Conservation (phyloP, 2,113 vertebrate genomes). For the Oncorhynchus nerka region DNA sequence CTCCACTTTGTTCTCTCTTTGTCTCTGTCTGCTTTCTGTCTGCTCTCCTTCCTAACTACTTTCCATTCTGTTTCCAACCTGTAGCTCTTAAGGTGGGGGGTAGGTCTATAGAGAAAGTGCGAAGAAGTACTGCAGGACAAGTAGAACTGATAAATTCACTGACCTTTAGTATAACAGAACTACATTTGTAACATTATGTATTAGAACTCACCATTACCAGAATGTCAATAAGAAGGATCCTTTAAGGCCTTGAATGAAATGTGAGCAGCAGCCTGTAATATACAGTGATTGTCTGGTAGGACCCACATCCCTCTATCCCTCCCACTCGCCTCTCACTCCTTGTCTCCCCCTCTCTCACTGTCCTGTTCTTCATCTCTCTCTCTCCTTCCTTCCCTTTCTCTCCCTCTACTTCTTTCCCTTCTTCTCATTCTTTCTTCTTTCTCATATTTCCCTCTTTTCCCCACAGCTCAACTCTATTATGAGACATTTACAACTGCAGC, state of each 20-base stretch:
- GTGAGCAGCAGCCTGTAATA: too few relatives aligned
- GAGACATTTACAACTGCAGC: too few relatives aligned
- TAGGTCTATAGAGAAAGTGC: background rate
- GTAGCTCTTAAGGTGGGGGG: constrained; percentile 27
- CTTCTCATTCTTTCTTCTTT: constrained; percentile 1
- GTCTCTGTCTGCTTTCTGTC: constrained; percentile 44
- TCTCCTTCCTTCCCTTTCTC: background rate
- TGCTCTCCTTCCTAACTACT: constrained; percentile 28
- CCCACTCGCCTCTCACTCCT: background rate
- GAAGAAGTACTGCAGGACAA: background rate
- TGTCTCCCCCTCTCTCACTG: background rate
- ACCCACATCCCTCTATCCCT: background rate
- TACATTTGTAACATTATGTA: too few relatives aligned
- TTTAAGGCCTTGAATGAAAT: too few relatives aligned
- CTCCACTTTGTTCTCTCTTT: constrained; percentile 45
- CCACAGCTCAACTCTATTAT: too few relatives aligned
- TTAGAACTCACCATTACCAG: too few relatives aligned
- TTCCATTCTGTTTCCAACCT: constrained; percentile 14
- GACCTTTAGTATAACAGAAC: background rate
- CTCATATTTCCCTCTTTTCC: background rate
- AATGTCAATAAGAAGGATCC: background rate
- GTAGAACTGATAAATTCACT: background rate
- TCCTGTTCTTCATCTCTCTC: background rate
- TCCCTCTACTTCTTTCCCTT: background rate
- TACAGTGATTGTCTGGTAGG: background rate